Percentiles rank a stretch among this genome's conserved stretches.
Evolutionary conservation across 2,797 vertebrate species (phyloP).

Genomic region (Eospalax fontanierii): DNA sequence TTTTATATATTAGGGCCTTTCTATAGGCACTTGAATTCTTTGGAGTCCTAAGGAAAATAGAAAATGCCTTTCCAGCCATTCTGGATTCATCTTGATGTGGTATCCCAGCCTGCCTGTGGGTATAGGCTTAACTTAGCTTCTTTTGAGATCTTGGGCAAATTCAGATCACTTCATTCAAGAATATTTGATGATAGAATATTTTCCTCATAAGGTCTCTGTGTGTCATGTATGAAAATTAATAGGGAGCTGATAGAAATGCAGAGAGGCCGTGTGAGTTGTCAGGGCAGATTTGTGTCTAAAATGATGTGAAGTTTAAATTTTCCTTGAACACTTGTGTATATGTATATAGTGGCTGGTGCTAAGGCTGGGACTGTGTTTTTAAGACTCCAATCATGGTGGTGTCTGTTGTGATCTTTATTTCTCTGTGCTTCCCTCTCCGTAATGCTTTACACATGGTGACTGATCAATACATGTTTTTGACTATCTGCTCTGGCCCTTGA

Average conservation of each 20-base stretch:
- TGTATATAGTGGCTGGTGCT: conserved; percentile 45
- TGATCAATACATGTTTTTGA: conserved; percentile 7
- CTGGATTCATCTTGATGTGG: not conserved
- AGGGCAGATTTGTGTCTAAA: conserved; percentile 11
- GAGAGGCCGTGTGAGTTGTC: conserved; percentile 30
- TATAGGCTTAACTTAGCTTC: conserved; percentile 22
- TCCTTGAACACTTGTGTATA: conserved; percentile 21
- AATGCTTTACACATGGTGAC: conserved; percentile 30
- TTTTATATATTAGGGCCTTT: not conserved
- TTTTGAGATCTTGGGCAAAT: conserved; percentile 14
- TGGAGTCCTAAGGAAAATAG: not conserved
- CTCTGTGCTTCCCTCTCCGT: not conserved
- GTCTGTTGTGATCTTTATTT: not conserved
- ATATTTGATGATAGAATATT: conserved; percentile 18
- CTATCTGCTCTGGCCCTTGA: conserved; percentile 15
- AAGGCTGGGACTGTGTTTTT: not conserved
- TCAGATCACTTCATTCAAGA: conserved; percentile 46
- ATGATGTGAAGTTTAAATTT: conserved; percentile 63
- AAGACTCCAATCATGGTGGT: not conserved
- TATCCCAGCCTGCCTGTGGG: not conserved
- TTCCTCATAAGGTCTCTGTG: not conserved
- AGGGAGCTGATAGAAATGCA: conserved; percentile 28
- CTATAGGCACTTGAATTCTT: conserved; percentile 1
- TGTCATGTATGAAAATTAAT: not conserved
- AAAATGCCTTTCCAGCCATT: conserved; percentile 24